phyloP scores from a whole-genome alignment of 2,797 vertebrate genomes.

The Muscicapa striata region DNA sequence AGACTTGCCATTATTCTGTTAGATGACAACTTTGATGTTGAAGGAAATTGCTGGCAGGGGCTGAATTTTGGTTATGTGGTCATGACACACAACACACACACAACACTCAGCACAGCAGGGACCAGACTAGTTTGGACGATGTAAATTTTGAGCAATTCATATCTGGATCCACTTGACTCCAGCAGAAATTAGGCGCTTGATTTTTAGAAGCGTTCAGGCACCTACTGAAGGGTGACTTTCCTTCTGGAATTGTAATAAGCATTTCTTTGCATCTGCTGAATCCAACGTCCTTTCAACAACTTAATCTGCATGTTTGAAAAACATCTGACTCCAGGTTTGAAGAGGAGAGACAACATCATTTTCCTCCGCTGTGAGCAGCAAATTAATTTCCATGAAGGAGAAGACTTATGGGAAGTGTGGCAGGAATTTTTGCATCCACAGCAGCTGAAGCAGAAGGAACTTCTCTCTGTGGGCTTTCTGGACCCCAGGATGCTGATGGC shows the following conservation, averaged over 20 bases:
- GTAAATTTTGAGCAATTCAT: background rate
- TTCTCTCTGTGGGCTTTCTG: background rate
- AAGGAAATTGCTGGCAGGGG: background rate
- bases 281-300: background rate
- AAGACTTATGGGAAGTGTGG: background rate
- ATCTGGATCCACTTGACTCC: background rate
- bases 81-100: background rate
- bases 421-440: background rate
- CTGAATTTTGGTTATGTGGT: background rate
- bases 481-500: background rate
- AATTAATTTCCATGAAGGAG: background rate
- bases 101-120: background rate
- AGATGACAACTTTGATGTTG: background rate
- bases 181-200: background rate
- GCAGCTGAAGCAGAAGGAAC: background rate
- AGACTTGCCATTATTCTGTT: background rate
- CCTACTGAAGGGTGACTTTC: background rate
- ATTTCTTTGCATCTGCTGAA: background rate
- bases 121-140: background rate
- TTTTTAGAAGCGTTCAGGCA: background rate
- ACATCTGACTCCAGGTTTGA: background rate
- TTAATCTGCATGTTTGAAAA: background rate
- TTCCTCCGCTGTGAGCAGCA: background rate
- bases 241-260: background rate
- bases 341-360: fast-evolving